phyloP scores from a whole-genome alignment of 1,140 invertebrate genomes.

The Fopius arisanus region DNA sequence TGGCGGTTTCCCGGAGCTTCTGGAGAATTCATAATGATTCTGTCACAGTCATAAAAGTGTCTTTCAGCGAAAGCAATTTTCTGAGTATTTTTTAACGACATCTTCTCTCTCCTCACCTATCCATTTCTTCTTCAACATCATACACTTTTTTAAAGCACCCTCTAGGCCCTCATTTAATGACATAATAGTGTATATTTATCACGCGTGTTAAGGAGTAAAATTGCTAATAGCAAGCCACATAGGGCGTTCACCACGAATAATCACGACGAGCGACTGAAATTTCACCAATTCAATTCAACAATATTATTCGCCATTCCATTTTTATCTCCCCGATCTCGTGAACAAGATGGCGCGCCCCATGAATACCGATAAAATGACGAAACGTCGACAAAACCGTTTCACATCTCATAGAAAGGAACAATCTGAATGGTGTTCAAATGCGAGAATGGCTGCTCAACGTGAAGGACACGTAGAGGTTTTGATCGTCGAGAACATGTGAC shows the following conservation, averaged over 20 bases:
- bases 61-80: background rate
- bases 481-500: conserved; percentile 39
- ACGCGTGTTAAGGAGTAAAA: conserved; percentile 36
- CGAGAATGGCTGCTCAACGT: background rate
- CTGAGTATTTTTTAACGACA: background rate
- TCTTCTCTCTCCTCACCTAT: background rate
- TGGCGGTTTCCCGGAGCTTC: conserved; percentile 41
- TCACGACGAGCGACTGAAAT: no score
- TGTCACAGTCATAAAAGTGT: background rate
- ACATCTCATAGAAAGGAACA: no score
- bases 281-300: no score
- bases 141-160: background rate
- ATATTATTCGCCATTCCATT: no score
- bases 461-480: conserved; percentile 9
- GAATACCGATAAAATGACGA: conserved; percentile 6
- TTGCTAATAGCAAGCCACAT: conserved; percentile 41
- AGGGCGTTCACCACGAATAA: background rate
- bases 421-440: background rate
- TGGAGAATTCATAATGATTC: conserved; percentile 58
- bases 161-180: background rate
- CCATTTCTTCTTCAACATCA: background rate
- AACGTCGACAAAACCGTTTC: background rate
- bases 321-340: no score
- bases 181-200: conserved; percentile 2
- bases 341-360: no score